Percentiles rank a stretch among this genome's conserved stretches.
These are phyloP conservation scores for Lamellibrachia columna DNA, from an alignment of 2,888 invertebrate genomes.

Conservation along the genomic window DNA sequence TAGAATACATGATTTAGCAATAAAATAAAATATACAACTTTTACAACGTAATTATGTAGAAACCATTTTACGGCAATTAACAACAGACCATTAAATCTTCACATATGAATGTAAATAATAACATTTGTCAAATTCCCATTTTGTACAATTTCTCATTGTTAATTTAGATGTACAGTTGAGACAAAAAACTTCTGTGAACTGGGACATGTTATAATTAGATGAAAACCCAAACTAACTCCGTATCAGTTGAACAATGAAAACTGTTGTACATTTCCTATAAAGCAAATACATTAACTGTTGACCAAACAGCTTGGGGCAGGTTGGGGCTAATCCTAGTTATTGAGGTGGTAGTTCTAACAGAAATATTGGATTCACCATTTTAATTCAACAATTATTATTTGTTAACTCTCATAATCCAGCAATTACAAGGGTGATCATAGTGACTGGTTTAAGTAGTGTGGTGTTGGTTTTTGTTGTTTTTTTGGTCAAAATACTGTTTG, in stretches of 20 bases:
- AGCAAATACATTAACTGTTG: neutral
- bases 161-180: neutral
- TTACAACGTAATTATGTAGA: too few species aligned
- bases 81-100: too few species aligned
- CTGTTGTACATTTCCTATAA: neutral
- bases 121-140: neutral
- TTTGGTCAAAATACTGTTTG: neutral
- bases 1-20: too few species aligned
- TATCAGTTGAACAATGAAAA: neutral
- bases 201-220: neutral
- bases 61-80: too few species aligned
- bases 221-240: neutral
- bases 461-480: neutral
- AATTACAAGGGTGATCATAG: neutral
- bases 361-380: neutral
- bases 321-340: neutral
- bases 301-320: neutral
- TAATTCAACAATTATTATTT: too few species aligned
- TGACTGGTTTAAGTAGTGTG: neutral
- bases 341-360: neutral
- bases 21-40: too few species aligned
- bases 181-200: neutral
- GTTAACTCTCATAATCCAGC: neutral
- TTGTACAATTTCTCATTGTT: neutral
- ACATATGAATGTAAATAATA: too few species aligned